Base-by-base conservation (phyloP, 2,888 invertebrate genomes). In the Ganaspis brasiliensis region DNA sequence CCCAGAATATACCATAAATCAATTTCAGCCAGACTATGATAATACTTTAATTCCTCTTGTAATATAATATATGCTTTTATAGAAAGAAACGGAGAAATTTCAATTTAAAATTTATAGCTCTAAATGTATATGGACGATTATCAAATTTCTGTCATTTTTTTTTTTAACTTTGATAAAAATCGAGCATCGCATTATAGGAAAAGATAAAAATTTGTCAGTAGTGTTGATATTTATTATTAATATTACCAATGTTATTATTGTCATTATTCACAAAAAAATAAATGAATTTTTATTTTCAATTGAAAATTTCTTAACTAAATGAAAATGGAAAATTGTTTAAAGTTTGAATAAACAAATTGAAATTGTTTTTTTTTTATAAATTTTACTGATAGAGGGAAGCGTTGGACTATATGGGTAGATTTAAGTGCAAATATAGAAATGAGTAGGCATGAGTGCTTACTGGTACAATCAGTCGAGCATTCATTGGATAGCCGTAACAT, bases 401-500 rank as follows among this genome's bases (percentile, higher is more conserved):
- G n/a, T 59, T 57, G 57, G 16, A 26, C 26, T 59, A 52, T 6
- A 67, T 40, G 45, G 14, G 40, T 14, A 24, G 40, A 45, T 40
- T 67, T 67, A 67, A 10, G 67, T 24, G 24, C 21, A 67, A 24
- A 45, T 45, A 40, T n/a, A 67, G 24, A 67, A 67, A 67, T 67
- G 21, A 45, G 45, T 40, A 67, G 45, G 45, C 76, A 77, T 73
- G 77, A 75, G 71, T 70, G 77, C 76, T 61, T 75, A 49, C 74
- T 67, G 55, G 63, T 79, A 77, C 74, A 74, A 77, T 81, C 74
- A 73, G 77, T 72, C 72, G 76, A 78, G 77, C 49, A 79, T 81
- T 80, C 78, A 77, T 76, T 75, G 77, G 76, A 73, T 80, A 79
- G 79, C 74, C 80, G 76, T 75, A 80, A 82, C 79, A 78, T 81